phyloP scores from a whole-genome alignment of 30 jellyfish, hydroid and myxozoan species.

The Catostylus mosaicus region DNA sequence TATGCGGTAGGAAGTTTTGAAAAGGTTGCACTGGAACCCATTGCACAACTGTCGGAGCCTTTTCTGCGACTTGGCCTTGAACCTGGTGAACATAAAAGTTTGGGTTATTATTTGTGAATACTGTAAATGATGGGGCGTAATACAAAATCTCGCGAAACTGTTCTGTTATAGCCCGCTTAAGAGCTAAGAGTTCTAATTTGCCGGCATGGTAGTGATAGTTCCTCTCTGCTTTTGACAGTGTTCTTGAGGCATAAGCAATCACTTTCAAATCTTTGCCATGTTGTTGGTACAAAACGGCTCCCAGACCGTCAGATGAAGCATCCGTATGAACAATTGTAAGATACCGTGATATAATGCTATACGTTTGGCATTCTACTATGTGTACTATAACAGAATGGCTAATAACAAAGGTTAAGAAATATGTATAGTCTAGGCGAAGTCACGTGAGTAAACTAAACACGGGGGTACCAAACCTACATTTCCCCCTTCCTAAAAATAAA shows the following conservation, averaged over 20 bases:
- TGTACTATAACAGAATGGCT: slow-evolving; percentile 9
- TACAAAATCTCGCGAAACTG: slow-evolving; percentile 54
- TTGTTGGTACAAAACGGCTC: slow-evolving; percentile 46
- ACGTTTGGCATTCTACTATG: slow-evolving; percentile 2
- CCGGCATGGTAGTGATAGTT: slow-evolving; percentile 51
- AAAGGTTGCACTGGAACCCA: too few species aligned
- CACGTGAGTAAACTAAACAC: slow-evolving; percentile 11
- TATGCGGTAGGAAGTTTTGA: too few species aligned
- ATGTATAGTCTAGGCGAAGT: slow-evolving; percentile 1
- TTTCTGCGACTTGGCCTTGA: too few species aligned
- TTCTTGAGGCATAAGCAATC: slow-evolving; percentile 48
- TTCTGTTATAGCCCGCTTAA: slow-evolving; percentile 65
- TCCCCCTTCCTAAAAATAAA: slow-evolving; percentile 39
- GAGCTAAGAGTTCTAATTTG: slow-evolving; percentile 56
- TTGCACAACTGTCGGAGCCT: too few species aligned
- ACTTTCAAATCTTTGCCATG: slow-evolving; percentile 37
- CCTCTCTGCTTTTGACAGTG: slow-evolving; percentile 50
- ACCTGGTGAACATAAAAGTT: too few species aligned
- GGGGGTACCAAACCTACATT: slow-evolving; percentile 50
- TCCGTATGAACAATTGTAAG: slow-evolving; percentile 54
- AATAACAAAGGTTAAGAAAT: slow-evolving; percentile 7
- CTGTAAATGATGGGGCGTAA: slow-evolving; percentile 50
- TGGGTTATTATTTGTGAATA: slow-evolving; percentile 44
- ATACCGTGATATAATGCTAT: slow-evolving; percentile 9
- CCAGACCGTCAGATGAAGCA: slow-evolving; percentile 50